These are phyloP conservation scores for Chiloscyllium plagiosum DNA, from an alignment of 2,113 vertebrate species.

Conservation along the genomic window DNA sequence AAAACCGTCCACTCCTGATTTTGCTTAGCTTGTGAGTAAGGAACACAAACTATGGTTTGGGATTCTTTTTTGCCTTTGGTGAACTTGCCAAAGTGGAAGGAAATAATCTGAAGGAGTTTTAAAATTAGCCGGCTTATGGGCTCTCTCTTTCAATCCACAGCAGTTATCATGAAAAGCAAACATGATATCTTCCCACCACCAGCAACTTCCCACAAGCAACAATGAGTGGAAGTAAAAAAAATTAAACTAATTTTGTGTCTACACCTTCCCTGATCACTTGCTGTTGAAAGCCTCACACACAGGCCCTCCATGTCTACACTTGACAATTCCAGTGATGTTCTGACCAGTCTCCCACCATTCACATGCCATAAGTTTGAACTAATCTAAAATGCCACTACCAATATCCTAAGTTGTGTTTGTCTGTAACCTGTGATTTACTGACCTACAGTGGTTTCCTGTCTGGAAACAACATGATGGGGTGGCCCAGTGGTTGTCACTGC, in stretches of 20 bases:
- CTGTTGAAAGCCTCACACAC: neutral
- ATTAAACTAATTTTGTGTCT: neutral
- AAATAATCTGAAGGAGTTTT: neutral
- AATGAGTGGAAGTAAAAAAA: neutral
- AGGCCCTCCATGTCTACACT: neutral
- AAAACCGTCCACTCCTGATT: neutral
- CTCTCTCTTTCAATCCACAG: neutral
- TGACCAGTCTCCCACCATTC: neutral
- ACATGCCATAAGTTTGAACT: neutral
- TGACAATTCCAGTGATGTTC: neutral
- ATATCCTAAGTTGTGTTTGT: neutral
- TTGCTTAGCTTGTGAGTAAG: neutral
- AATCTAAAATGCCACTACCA: neutral
- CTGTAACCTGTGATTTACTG: neutral
- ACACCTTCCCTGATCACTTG: neutral
- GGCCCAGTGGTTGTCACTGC: too few relatives aligned
- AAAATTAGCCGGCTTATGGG: neutral
- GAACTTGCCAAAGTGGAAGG: neutral
- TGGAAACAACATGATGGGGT: neutral
- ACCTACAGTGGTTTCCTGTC: neutral
- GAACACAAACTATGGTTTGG: neutral
- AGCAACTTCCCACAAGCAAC: neutral
- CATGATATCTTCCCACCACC: neutral
- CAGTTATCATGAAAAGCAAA: neutral
- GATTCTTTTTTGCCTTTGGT: neutral